Conservation (phyloP, 2,797 vertebrate genomes). For the Parotocinclus haroldoi region DNA sequence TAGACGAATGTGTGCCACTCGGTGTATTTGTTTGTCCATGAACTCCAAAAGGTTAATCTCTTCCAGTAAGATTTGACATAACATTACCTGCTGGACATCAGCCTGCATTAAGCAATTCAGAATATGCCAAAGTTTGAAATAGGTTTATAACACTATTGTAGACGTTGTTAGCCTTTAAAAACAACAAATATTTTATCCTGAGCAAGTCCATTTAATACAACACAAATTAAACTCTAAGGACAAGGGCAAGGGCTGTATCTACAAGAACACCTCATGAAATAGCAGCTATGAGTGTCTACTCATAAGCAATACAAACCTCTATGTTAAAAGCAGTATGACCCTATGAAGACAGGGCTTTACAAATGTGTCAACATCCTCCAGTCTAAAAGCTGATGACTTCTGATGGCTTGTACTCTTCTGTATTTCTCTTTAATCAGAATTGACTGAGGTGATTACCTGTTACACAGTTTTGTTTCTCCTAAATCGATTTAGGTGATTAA, state of each 20-base stretch:
- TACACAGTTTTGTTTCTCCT: conserved; percentile 34
- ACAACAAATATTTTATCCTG: too few relatives aligned
- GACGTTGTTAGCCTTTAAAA: too few relatives aligned
- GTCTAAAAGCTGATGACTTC: background rate
- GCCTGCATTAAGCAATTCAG: too few relatives aligned
- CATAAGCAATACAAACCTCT: background rate
- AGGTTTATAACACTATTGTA: too few relatives aligned
- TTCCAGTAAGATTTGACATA: too few relatives aligned
- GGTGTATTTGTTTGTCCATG: too few relatives aligned
- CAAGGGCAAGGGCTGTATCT: conserved; percentile 4
- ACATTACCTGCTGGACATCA: too few relatives aligned
- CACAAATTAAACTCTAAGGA: too few relatives aligned
- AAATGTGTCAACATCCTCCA: conserved; percentile 32
- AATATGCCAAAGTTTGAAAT: too few relatives aligned
- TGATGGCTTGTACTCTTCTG: conserved; percentile 28
- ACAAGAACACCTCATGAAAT: conserved; percentile 11
- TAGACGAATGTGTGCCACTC: too few relatives aligned
- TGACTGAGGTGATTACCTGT: conserved; percentile 39
- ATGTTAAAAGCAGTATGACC: conserved; percentile 15
- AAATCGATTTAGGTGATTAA: conserved; percentile 44
- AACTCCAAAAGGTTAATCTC: too few relatives aligned
- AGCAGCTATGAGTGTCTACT: conserved; percentile 13
- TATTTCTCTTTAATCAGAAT: conserved; percentile 40
- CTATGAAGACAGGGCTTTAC: background rate
- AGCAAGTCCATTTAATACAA: too few relatives aligned